Percentiles rank a stretch among this genome's conserved stretches.
These are phyloP conservation scores for Choreutis nemorana DNA, from an alignment of 2,888 invertebrate genomes.

Conservation along the genomic window DNA sequence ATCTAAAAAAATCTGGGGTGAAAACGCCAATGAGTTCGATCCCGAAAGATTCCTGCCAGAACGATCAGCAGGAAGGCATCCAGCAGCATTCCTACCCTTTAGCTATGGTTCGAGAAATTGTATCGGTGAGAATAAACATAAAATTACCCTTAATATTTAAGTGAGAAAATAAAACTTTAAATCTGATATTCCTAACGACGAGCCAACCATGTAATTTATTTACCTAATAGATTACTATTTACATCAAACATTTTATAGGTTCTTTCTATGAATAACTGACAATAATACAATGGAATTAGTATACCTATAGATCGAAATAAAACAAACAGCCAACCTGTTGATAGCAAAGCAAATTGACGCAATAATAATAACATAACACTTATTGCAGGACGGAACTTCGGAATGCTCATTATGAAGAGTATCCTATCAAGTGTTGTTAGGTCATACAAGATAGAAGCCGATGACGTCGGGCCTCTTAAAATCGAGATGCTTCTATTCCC, in stretches of 20 bases:
- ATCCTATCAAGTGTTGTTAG: slow-evolving; percentile 36
- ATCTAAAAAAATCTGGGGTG: slow-evolving; percentile 58
- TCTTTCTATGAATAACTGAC: too few relatives aligned
- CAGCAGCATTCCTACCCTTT: slow-evolving; percentile 55
- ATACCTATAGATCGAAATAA: too few relatives aligned
- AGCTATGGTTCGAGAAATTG: slow-evolving; percentile 57
- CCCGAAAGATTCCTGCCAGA: slow-evolving; percentile 69
- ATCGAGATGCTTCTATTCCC: slow-evolving; percentile 46
- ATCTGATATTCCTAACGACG: not conserved
- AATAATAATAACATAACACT: not conserved
- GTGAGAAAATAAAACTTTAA: too few relatives aligned
- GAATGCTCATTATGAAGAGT: slow-evolving; percentile 48
- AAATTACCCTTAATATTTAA: not conserved
- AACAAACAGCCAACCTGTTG: too few relatives aligned
- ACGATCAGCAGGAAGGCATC: slow-evolving; percentile 38
- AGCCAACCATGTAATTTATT: too few relatives aligned
- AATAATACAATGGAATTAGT: too few relatives aligned
- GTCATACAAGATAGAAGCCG: slow-evolving; percentile 33
- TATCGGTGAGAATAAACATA: slow-evolving; percentile 29
- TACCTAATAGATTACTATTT: too few relatives aligned
- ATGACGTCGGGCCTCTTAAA: slow-evolving; percentile 36
- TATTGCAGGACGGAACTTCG: slow-evolving; percentile 43
- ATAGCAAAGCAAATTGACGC: not conserved
- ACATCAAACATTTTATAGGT: too few relatives aligned
- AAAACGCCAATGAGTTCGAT: slow-evolving; percentile 63